These are phyloP conservation scores for Drosophila neocordata DNA, from an alignment of 1,140 invertebrate genomes.

Conservation along the genomic window DNA sequence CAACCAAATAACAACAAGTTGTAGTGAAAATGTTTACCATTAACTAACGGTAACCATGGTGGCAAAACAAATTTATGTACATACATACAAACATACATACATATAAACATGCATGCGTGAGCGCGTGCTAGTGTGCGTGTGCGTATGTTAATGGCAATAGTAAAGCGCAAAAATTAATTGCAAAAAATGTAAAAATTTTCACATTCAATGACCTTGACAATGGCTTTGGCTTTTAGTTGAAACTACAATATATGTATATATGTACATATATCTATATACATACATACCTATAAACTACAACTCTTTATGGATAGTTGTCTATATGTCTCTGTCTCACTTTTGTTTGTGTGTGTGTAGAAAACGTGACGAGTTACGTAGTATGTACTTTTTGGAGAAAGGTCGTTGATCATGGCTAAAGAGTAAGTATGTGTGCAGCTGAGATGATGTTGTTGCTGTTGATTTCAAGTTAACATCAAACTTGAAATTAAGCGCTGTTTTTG, in stretches of 20 bases:
- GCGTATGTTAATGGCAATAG: slow-evolving; percentile 13
- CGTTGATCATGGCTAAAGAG: slow-evolving; percentile 17
- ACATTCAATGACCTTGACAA: slow-evolving; percentile 17
- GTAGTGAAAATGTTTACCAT: slow-evolving; percentile 9
- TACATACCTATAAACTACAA: slow-evolving; percentile 12
- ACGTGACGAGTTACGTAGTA: slow-evolving; percentile 67
- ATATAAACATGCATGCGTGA: neutral
- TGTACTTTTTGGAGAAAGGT: slow-evolving; percentile 28
- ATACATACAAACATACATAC: slow-evolving; percentile 8
- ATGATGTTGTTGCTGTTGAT: neutral
- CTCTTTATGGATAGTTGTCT: slow-evolving; percentile 17
- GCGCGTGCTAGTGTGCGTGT: slow-evolving; percentile 4
- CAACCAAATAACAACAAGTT: slow-evolving; percentile 12
- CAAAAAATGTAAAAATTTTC: slow-evolving; percentile 21
- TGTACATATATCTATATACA: slow-evolving; percentile 7
- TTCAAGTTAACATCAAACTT: slow-evolving; percentile 12
- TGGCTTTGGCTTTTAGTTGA: slow-evolving; percentile 18
- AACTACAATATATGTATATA: slow-evolving; percentile 7
- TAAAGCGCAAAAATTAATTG: slow-evolving; percentile 17
- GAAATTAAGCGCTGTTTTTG: slow-evolving; percentile 13
- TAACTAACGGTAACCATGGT: slow-evolving; percentile 26
- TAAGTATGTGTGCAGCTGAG: slow-evolving; percentile 5
- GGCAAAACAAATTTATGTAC: neutral
- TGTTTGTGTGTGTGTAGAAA: slow-evolving; percentile 27
- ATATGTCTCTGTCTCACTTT: neutral